Percentiles rank a stretch among this genome's conserved stretches.
phyloP scores from a whole-genome alignment of 92 coral and sea anemone genomes.

The Phenganax subtilis region DNA sequence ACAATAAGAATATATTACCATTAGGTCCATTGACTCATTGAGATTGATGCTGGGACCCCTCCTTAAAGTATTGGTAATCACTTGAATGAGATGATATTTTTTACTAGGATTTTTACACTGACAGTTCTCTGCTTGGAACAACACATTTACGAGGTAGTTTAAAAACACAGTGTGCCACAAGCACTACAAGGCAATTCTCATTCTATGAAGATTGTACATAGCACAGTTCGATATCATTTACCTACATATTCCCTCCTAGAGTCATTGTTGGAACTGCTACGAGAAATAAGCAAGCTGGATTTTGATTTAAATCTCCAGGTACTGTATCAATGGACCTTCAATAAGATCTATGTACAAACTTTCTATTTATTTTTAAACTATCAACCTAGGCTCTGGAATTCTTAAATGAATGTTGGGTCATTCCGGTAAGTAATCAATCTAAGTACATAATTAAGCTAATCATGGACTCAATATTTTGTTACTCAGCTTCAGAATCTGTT shows the following conservation, averaged over 20 bases:
- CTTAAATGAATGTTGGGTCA: slow-evolving; percentile 28
- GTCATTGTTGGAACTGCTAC: slow-evolving; percentile 35
- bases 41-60: too few species aligned
- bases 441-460: not conserved
- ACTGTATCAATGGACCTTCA: not conserved
- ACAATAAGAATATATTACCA: too few species aligned
- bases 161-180: not conserved
- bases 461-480: not conserved
- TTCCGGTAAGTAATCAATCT: slow-evolving; percentile 14
- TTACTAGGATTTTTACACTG: slow-evolving; percentile 21
- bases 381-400: slow-evolving; percentile 27
- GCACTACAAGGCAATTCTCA: not conserved
- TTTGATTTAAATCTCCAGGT: slow-evolving; percentile 38
- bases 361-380: not conserved
- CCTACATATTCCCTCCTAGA: not conserved
- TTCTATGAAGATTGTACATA: not conserved
- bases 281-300: slow-evolving; percentile 31
- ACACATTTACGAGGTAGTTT: slow-evolving; percentile 35
- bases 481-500: not conserved
- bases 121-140: slow-evolving; percentile 24
- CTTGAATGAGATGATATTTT: not conserved
- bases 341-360: not conserved
- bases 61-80: too few species aligned
- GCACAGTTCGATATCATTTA: too few species aligned
- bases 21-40: too few species aligned